Percentiles rank a stretch among this genome's conserved stretches.
Evolutionary conservation across 37 sponge, comb jelly and placozoan species (phyloP).

Genomic region (Halichondria panicea): DNA sequence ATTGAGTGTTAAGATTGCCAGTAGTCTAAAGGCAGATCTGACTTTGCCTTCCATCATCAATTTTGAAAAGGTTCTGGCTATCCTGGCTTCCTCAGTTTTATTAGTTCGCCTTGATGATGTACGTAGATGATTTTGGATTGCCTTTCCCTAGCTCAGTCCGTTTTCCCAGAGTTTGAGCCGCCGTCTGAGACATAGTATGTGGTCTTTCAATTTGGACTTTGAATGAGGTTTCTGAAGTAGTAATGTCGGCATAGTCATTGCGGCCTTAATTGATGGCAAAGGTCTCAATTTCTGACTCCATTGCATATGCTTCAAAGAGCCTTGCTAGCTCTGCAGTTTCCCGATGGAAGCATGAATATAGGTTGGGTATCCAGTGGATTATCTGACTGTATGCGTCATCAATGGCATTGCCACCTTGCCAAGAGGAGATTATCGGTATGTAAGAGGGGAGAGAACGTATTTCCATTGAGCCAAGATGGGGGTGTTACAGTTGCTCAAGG

Average conservation of each 20-base stretch:
- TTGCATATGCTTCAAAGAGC: not conserved
- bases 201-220: conserved; percentile 15
- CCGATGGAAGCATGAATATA: too few species aligned
- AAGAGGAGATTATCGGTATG: too few species aligned
- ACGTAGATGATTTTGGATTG: conserved; percentile 7
- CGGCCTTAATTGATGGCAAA: conserved; percentile 12
- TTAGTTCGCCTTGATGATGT: not conserved
- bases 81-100: conserved; percentile 7
- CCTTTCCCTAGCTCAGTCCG: conserved; percentile 19
- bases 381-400: conserved; percentile 12
- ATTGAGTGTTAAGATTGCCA: conserved; percentile 8
- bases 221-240: conserved; percentile 25
- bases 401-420: too few species aligned
- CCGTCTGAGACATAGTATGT: conserved; percentile 15
- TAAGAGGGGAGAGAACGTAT: too few species aligned
- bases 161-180: conserved; percentile 7
- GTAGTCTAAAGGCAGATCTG: conserved; percentile 15
- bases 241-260: conserved; percentile 20
- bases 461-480: too few species aligned
- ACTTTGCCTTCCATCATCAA: conserved; percentile 43
- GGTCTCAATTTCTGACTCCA: conserved; percentile 8
- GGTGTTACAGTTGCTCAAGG: too few species aligned
- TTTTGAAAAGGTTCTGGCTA: conserved; percentile 27
- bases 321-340: conserved; percentile 7
- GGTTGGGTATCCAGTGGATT: conserved; percentile 26